A percentile compares a stretch with the other conserved stretches of the same genome.
Conservation (phyloP, 2,797 vertebrate species). For the Setipinna tenuifilis region DNA sequence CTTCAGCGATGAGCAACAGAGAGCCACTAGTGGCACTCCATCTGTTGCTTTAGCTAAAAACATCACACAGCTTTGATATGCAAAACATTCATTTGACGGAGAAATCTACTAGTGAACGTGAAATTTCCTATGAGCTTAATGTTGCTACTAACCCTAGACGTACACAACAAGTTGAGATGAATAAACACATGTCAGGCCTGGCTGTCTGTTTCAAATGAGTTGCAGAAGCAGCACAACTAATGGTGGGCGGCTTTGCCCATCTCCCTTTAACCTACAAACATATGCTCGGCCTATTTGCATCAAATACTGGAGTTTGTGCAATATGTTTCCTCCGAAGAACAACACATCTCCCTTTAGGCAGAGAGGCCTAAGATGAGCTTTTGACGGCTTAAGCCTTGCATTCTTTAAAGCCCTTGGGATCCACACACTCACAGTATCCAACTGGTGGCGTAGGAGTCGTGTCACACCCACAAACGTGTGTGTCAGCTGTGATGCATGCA, state of each 20-base stretch:
- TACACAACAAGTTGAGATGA: not conserved
- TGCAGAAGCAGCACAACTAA: not conserved
- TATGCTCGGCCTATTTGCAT: no score
- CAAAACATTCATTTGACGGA: not conserved
- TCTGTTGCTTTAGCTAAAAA: not conserved
- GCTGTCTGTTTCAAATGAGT: not conserved
- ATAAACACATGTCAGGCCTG: not conserved
- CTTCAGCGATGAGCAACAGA: not conserved
- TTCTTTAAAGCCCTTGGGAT: not conserved
- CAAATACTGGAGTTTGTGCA: no score
- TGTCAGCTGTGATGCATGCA: not conserved
- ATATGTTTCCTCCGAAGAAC: no score
- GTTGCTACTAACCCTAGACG: not conserved
- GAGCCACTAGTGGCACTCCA: not conserved
- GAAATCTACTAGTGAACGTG: not conserved
- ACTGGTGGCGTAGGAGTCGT: not conserved
- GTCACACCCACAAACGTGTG: not conserved
- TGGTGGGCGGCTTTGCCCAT: not conserved
- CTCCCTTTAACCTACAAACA: no score
- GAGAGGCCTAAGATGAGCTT: not conserved
- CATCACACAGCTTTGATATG: not conserved
- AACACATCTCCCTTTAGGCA: no score
- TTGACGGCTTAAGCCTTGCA: not conserved
- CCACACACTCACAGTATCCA: not conserved
- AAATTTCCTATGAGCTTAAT: not conserved